Base-by-base conservation (phyloP, 2,113 vertebrate genomes). In the Indicator maculatus region DNA sequence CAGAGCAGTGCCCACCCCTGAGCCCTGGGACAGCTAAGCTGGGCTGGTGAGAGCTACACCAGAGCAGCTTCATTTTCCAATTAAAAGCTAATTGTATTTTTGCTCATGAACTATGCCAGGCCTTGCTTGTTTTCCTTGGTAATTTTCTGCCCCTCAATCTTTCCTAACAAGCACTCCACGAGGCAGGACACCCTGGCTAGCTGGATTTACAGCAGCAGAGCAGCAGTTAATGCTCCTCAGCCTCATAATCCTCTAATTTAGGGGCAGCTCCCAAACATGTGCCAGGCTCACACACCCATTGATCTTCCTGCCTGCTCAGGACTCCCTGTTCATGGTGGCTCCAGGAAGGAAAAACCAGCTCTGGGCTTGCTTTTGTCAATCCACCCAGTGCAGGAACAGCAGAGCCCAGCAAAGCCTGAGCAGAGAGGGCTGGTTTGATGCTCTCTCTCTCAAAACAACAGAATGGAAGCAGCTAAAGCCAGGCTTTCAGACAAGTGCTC, bases 371-470 rank as follows among this genome's bases (percentile, higher is more conserved):
- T 21, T 88, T 63, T 58, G 8, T 64, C 8, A 53, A 76, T 59
- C 8, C 52, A 56, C 63, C 21, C 39, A n/a, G 15, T 0, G 0
- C 64, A 75, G 59, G 56, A 60, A 19, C 0, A 15, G 83, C 65
- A 0, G 0, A 71, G 58, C 36, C 33, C 0, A 0, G 28, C 21
- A 30, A 31, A 72, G 30, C 39, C 73, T 0, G 0, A 76, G 59
- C 2, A 1, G 21, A 75, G 56, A 74, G 6, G 56, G 60, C 52
- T 79, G 41, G 21, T 14, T 88, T 91, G 66, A 10, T 16, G 0
- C 31, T 71, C 83, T 78, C 50, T 78, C 77, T 69, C 83, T 81
- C 85, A 93, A 88, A 80, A 73, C 50, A 74, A 2, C 55, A 80
- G 55, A 72, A 81, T 21, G 23, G 76, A 45, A 92, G 30, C 53